These are phyloP conservation scores for Zaprionus nigranus DNA, from an alignment of 1,140 invertebrate species.

Conservation along the genomic window DNA sequence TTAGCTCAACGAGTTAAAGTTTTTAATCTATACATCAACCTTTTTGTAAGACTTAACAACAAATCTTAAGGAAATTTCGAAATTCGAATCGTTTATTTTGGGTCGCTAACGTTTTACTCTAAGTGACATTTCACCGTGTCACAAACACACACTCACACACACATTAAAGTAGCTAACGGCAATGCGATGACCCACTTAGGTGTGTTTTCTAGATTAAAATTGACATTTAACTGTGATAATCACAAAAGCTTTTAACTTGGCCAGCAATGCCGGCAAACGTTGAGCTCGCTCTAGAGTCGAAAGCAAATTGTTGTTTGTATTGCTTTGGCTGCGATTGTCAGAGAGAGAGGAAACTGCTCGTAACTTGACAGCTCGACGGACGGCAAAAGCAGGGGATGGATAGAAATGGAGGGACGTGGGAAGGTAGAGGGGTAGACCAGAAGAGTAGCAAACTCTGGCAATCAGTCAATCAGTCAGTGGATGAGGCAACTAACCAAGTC, in stretches of 20 bases:
- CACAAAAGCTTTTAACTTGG: conserved; percentile 67
- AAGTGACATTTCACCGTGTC: conserved; percentile 15
- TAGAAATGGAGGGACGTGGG: not conserved
- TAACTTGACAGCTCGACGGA: conserved; percentile 22
- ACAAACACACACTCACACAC: not conserved
- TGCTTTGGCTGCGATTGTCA: conserved; percentile 27
- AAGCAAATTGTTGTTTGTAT: conserved; percentile 35
- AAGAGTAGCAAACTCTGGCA: conserved; percentile 39
- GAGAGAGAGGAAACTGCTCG: conserved; percentile 7
- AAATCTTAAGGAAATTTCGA: not conserved
- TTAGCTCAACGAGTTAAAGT: too few species aligned
- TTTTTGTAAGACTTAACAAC: not conserved
- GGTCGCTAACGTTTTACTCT: not conserved
- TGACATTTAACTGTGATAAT: conserved; percentile 75
- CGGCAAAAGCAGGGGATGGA: not conserved
- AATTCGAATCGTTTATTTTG: not conserved
- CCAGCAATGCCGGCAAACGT: conserved; percentile 27
- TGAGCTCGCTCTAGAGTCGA: not conserved
- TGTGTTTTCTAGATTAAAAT: conserved; percentile 64
- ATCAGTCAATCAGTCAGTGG: conserved; percentile 66
- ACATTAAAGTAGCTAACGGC: not conserved
- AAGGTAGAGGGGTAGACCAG: conserved; percentile 11
- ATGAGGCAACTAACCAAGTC: conserved; percentile 31
- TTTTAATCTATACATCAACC: not conserved
- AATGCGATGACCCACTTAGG: conserved; percentile 24